Evolutionary conservation across 2,888 invertebrate species (phyloP).

Genomic region (Onchidella celtica): DNA sequence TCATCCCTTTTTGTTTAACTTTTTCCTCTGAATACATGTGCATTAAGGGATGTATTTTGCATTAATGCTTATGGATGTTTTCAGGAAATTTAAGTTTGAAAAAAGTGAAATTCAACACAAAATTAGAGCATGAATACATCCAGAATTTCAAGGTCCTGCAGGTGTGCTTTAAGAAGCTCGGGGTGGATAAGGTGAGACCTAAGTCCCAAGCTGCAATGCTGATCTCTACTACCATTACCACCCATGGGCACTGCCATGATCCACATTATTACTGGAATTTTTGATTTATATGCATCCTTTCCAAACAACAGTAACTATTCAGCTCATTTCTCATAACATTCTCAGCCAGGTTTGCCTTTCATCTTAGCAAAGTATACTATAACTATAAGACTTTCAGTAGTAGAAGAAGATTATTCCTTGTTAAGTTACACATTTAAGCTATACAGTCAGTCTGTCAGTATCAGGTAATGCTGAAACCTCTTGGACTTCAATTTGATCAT

Average conservation of each 20-base stretch:
- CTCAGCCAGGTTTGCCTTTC: too few relatives aligned
- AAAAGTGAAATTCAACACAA: slow-evolving; percentile 98
- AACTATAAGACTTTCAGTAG: too few relatives aligned
- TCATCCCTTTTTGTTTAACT: too few relatives aligned
- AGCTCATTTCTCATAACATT: slow-evolving; percentile 6
- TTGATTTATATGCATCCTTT: slow-evolving; percentile 17
- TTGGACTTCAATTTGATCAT: too few relatives aligned
- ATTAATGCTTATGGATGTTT: slow-evolving; percentile 50
- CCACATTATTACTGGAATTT: background rate
- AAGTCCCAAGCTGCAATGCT: background rate
- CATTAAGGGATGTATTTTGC: too few relatives aligned
- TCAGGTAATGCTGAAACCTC: too few relatives aligned
- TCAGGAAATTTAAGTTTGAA: slow-evolving; percentile 85
- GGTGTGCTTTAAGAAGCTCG: slow-evolving; percentile 97
- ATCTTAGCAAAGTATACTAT: too few relatives aligned
- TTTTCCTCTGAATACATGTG: too few relatives aligned
- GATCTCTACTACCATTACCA: background rate
- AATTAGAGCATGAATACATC: slow-evolving; percentile 99
- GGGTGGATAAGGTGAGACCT: slow-evolving; percentile 95
- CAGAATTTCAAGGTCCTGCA: slow-evolving; percentile 99
- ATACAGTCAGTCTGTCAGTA: too few relatives aligned
- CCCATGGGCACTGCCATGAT: background rate
- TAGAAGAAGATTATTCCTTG: too few relatives aligned
- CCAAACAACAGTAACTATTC: background rate
- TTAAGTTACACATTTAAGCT: too few relatives aligned